These are phyloP conservation scores for Halocynthia aurantium DNA, from an alignment of 23 tunicate species.

Conservation along the genomic window DNA sequence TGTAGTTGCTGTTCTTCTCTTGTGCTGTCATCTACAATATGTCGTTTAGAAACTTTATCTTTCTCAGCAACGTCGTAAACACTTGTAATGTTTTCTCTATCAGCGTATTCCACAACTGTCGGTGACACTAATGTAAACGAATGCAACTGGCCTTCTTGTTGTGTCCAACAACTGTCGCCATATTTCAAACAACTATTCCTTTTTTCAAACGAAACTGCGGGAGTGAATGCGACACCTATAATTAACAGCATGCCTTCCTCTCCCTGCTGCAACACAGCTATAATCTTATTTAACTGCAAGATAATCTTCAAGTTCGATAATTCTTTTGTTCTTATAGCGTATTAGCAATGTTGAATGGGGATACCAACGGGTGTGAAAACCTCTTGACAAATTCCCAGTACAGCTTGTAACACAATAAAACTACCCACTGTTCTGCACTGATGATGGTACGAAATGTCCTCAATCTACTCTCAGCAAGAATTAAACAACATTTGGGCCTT, in stretches of 20 bases:
- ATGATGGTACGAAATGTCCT: too few species aligned
- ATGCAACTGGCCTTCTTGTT: too few species aligned
- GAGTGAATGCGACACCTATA: slow-evolving; percentile 27
- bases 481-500: too few species aligned
- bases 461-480: too few species aligned
- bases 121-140: too few species aligned
- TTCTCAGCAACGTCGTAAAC: slow-evolving; percentile 10
- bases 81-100: not conserved
- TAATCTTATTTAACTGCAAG: slow-evolving; percentile 25
- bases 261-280: not conserved
- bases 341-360: slow-evolving; percentile 11
- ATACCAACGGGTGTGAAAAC: too few species aligned
- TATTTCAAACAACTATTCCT: too few species aligned
- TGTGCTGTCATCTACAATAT: not conserved
- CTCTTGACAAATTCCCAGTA: too few species aligned
- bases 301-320: slow-evolving; percentile 4
- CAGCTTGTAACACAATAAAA: too few species aligned
- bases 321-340: slow-evolving; percentile 13
- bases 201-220: not conserved
- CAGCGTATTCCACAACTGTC: slow-evolving; percentile 12
- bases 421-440: too few species aligned
- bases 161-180: too few species aligned
- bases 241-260: slow-evolving; percentile 23
- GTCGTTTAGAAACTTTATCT: not conserved
- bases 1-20: not conserved